A percentile compares a stretch with the other conserved stretches of the same genome.
Evolutionary conservation across 2,113 vertebrate species (phyloP).

Genomic region (Emberiza fucata): DNA sequence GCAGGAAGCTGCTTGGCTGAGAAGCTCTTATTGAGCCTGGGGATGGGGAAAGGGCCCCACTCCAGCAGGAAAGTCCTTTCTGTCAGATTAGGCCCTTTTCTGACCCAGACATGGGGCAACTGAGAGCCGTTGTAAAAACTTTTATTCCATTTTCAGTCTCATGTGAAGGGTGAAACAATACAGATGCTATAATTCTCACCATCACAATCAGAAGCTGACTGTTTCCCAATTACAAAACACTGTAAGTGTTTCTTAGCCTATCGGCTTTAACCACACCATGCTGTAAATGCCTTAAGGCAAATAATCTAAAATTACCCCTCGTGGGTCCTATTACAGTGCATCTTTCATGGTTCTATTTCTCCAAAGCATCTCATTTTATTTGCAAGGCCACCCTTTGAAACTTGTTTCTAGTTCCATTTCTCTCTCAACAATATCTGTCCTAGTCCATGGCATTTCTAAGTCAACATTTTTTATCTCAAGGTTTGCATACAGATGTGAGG

Average conservation of each 20-base stretch:
- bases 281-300: neutral
- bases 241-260: neutral
- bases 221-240: neutral
- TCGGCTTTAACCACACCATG: neutral
- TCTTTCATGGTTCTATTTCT: neutral
- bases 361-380: neutral
- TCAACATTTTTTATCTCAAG: neutral
- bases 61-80: neutral
- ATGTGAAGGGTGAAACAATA: neutral
- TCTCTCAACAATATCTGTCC: neutral
- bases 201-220: neutral
- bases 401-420: neutral
- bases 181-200: neutral
- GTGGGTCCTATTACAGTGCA: neutral
- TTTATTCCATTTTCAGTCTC: neutral
- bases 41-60: neutral
- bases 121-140: neutral
- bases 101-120: neutral
- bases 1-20: neutral
- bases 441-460: neutral
- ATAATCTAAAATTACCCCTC: neutral
- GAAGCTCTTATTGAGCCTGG: neutral
- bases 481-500: neutral
- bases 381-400: neutral
- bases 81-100: neutral